Evolutionary conservation across 2,888 invertebrate species (phyloP).

Genomic region (Dasysyrphus tricinctus): DNA sequence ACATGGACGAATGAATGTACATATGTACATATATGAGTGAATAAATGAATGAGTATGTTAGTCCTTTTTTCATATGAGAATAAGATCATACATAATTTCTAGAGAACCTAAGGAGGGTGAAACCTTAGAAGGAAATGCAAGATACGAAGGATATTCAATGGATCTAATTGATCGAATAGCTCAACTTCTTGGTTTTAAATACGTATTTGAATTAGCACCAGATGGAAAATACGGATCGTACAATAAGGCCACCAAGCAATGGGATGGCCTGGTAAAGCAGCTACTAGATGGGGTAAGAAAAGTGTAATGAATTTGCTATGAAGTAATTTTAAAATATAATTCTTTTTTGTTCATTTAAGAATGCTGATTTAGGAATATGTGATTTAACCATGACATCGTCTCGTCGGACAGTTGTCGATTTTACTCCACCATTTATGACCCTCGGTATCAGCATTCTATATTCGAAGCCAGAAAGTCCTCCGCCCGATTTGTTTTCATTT

Average conservation of each 20-base stretch:
- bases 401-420: constrained; percentile 94
- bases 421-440: constrained; percentile 99
- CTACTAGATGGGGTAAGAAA: constrained; percentile 88
- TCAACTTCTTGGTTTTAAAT: constrained; percentile 87
- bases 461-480: constrained; percentile 90
- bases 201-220: constrained; percentile 88
- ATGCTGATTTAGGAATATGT: constrained; percentile 97
- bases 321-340: not conserved
- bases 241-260: constrained; percentile 88
- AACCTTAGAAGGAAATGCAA: constrained; percentile 88
- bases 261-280: constrained; percentile 91
- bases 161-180: constrained; percentile 94
- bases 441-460: constrained; percentile 96
- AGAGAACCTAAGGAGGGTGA: constrained; percentile 85
- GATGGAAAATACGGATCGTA: constrained; percentile 89
- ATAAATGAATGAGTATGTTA: too few species aligned
- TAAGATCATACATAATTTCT: not conserved
- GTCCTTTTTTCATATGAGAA: too few species aligned
- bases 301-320: not conserved
- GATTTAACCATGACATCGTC: constrained; percentile 98
- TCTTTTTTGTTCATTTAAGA: constrained; percentile 85
- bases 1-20: not conserved
- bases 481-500: constrained; percentile 94
- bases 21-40: too few species aligned
- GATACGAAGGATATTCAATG: constrained; percentile 95